A percentile compares a stretch with the other conserved stretches of the same genome.
Conservation (phyloP, 2,888 invertebrate species). For the Papilio demoleus region DNA sequence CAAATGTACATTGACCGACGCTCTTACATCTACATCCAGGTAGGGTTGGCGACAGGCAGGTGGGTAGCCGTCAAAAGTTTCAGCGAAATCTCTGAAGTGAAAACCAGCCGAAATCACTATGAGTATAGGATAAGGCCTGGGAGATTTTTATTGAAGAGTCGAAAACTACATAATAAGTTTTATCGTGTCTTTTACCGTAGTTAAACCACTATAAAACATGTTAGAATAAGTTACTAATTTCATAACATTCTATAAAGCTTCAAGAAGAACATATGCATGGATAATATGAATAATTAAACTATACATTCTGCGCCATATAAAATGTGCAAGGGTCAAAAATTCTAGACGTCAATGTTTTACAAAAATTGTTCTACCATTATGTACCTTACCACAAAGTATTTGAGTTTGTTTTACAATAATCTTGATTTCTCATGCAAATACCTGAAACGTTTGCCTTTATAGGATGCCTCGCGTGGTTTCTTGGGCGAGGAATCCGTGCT, state of each 20-base stretch:
- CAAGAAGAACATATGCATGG: background rate
- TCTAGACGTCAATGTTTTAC: conserved; percentile 22
- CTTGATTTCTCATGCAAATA: conserved; percentile 45
- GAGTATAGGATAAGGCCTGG: too few relatives aligned
- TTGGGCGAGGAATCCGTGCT: conserved; percentile 71
- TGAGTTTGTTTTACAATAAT: conserved; percentile 25
- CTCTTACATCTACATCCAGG: too few relatives aligned
- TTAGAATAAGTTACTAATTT: background rate
- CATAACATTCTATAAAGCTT: too few relatives aligned
- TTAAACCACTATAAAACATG: background rate
- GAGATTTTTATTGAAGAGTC: too few relatives aligned
- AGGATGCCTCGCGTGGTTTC: conserved; percentile 67
- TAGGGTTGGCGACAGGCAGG: too few relatives aligned
- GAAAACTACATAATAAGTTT: too few relatives aligned
- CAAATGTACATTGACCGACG: too few relatives aligned
- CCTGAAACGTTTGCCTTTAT: conserved; percentile 48
- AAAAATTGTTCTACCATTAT: conserved; percentile 16
- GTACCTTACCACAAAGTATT: background rate
- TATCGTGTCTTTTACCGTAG: too few relatives aligned
- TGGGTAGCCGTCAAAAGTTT: too few relatives aligned
- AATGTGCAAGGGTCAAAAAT: conserved; percentile 24
- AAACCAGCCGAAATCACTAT: too few relatives aligned
- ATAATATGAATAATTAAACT: conserved; percentile 4
- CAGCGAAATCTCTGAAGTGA: too few relatives aligned
- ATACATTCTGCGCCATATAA: background rate